Conservation (phyloP, 2,113 vertebrate genomes). For the Apistogramma diplotaenia region DNA sequence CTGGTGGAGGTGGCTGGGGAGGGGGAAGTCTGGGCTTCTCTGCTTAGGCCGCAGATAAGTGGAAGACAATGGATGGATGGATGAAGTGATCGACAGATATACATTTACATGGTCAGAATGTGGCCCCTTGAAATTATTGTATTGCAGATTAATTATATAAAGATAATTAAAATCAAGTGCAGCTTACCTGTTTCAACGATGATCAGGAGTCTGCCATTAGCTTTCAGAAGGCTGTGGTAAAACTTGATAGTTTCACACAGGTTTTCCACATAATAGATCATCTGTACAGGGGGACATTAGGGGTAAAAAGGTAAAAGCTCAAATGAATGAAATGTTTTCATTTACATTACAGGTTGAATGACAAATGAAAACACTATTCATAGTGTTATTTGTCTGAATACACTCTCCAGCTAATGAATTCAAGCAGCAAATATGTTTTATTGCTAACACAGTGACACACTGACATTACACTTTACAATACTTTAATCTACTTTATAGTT, state of each 20-base stretch:
- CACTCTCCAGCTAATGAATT: not conserved
- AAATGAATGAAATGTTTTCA: not conserved
- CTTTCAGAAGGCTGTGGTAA: constrained; percentile 75
- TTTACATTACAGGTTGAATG: not conserved
- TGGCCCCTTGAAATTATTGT: not conserved
- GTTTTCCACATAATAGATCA: constrained; percentile 78
- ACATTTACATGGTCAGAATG: not conserved
- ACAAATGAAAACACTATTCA: no score
- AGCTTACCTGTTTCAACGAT: constrained; percentile 72
- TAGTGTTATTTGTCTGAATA: not conserved
- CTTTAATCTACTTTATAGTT: not conserved
- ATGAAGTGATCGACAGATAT: no score
- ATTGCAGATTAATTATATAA: not conserved
- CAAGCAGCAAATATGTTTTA: not conserved
- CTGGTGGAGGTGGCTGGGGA: no score
- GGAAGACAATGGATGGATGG: no score
- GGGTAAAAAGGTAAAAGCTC: not conserved
- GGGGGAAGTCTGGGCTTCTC: no score
- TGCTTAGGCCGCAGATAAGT: no score
- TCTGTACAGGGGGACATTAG: constrained; percentile 51
- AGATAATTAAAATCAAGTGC: not conserved
- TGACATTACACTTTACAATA: not conserved
- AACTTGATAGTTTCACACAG: constrained; percentile 72
- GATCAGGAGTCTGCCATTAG: constrained; percentile 78
- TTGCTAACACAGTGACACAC: not conserved